Base-by-base conservation (phyloP, 1,140 invertebrate species). In the Drosophila ohnishii region DNA sequence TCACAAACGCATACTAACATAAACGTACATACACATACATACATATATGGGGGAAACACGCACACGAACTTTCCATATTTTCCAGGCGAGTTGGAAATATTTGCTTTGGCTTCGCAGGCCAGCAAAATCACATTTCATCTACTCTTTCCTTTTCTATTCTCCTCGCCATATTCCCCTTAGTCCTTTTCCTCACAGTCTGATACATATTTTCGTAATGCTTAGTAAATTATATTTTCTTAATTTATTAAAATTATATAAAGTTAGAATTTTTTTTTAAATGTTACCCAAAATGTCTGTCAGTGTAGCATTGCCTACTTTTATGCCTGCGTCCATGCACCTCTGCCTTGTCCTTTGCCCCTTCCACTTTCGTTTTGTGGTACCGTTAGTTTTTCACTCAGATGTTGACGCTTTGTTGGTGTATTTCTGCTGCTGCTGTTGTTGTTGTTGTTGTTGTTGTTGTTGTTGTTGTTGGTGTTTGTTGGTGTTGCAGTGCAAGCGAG, bases 81-180 rank as follows among this genome's bases (percentile, higher is more conserved):
- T 86, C 83, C 83, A 87, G 75, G 57, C 47, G 34, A 77, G 75
- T 63, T 62, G 86, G 79, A 87, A 87, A 87, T 86, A 86, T 86
- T 81, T 86, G 50, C 57, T 64, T 58, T 57, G 44, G 62, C 37
- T 66, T 55, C 47, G 32, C 61, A 53, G 65, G 65, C 65, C 22
- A 53, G 11, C 60, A 53, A 53, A 53, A 39, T 39, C 35, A 32
- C 35, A 32, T 22, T 35, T 19, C 5, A 9, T 16, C 34, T 14
- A 11, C 59, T 30, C 44, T 22, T 4, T 1, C 25, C n/a, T 19
- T 19, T 14, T 9, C 42, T 16, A 47, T 22, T 19, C 32, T 45
- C 44, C 34, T 16, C 11, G 28, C 13, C 30, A 14, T 44, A 34
- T 53, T 51, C 10, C 25, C 3, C 25, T 7, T 34, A 8, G 13